Evolutionary conservation across 1,140 invertebrate genomes (phyloP).

Genomic region (Dendrolimus kikuchii): DNA sequence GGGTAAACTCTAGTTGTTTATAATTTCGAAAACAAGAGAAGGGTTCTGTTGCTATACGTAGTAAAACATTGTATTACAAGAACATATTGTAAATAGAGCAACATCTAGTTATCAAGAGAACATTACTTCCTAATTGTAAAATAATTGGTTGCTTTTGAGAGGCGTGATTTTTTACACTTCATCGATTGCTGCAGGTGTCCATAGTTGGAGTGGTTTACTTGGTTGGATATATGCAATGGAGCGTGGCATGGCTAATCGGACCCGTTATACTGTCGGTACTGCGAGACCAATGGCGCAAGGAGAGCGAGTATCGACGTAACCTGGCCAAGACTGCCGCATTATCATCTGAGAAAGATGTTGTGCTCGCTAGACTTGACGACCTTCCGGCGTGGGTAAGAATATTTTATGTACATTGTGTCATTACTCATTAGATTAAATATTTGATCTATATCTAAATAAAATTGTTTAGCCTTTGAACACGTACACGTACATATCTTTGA

Average conservation of each 20-base stretch:
- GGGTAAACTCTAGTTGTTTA: no score
- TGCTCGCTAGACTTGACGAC: conserved; percentile 88
- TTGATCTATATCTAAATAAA: no score
- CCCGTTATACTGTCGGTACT: conserved; percentile 86
- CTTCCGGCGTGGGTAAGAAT: conserved; percentile 90
- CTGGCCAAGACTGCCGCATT: conserved; percentile 86
- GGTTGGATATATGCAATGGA: conserved; percentile 89
- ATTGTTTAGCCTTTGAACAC: no score
- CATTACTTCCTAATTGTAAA: neutral
- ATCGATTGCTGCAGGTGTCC: conserved; percentile 38
- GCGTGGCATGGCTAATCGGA: conserved; percentile 89
- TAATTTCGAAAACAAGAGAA: no score
- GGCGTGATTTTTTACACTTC: neutral
- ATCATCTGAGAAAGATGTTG: conserved; percentile 88
- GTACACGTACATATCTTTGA: no score
- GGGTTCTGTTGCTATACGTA: no score
- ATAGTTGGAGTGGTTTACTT: conserved; percentile 82
- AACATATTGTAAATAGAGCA: no score
- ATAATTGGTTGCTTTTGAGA: no score
- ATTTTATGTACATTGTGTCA: neutral
- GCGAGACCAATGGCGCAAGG: conserved; percentile 84
- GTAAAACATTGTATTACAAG: no score
- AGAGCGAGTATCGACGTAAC: conserved; percentile 82
- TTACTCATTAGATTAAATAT: no score
- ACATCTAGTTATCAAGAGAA: neutral